Conservation (phyloP, 2,113 vertebrate genomes). For the Tor tambroides region DNA sequence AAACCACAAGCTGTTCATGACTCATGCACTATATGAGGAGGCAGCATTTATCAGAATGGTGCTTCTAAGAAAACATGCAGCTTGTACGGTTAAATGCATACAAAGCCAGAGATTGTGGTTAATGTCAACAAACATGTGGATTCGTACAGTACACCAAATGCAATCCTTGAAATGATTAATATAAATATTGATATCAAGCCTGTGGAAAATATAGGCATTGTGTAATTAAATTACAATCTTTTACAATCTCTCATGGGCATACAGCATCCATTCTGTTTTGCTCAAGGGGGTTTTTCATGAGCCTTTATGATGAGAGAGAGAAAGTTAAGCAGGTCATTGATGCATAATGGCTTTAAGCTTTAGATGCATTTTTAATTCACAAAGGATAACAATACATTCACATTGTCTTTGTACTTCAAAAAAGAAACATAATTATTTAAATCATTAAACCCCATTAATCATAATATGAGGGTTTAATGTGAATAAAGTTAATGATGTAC, state of each 20-base stretch:
- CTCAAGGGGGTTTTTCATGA: background rate
- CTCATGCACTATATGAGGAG: background rate
- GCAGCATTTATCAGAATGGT: background rate
- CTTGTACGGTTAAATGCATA: background rate
- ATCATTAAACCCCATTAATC: background rate
- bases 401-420: background rate
- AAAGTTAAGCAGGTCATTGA: background rate
- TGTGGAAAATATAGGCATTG: background rate
- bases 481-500: background rate
- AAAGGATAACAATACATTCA: background rate
- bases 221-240: background rate
- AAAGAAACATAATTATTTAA: background rate
- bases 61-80: background rate
- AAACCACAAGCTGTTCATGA: conserved; percentile 31
- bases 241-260: background rate
- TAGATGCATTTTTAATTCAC: background rate
- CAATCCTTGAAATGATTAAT: background rate
- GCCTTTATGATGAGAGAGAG: background rate
- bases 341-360: background rate
- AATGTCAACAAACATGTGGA: background rate
- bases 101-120: background rate
- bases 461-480: background rate
- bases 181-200: background rate
- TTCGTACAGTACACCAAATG: background rate
- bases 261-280: background rate